Evolutionary conservation across 1,140 invertebrate species (phyloP).

Genomic region (Propsilocerus akamusi): DNA sequence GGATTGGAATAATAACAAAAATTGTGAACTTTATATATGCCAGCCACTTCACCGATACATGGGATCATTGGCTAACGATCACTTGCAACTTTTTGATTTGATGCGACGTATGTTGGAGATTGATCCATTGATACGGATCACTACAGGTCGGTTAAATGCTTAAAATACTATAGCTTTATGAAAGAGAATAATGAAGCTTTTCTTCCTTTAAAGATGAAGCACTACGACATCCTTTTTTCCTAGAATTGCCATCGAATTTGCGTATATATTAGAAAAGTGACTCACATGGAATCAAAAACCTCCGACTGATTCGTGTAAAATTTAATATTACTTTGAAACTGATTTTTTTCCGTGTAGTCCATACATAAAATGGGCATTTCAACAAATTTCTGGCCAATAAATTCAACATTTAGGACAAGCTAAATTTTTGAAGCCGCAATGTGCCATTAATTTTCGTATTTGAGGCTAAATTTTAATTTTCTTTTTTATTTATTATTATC

Average conservation of each 20-base stretch:
- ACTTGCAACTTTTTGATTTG: conserved; percentile 84
- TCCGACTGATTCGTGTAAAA: too few species aligned
- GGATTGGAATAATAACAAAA: conserved; percentile 88
- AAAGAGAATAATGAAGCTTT: not conserved
- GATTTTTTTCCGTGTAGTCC: too few species aligned
- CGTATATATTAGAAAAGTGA: conserved; percentile 33
- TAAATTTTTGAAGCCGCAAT: too few species aligned
- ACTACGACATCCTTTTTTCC: conserved; percentile 84
- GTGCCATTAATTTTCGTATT: too few species aligned
- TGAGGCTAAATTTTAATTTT: too few species aligned
- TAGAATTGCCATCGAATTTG: conserved; percentile 55
- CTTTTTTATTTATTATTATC: too few species aligned
- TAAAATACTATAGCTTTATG: too few species aligned
- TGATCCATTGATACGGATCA: conserved; percentile 78
- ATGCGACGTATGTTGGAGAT: conserved; percentile 94
- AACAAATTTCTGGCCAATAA: too few species aligned
- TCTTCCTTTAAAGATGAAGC: conserved; percentile 40
- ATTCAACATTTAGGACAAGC: too few species aligned
- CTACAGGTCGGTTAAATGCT: conserved; percentile 31
- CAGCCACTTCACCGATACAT: conserved; percentile 93
- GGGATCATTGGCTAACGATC: conserved; percentile 71
- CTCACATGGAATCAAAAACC: too few species aligned
- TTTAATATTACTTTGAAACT: too few species aligned
- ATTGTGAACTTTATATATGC: conserved; percentile 84
- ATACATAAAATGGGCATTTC: too few species aligned